These are phyloP conservation scores for Strongylocentrotus purpuratus DNA, from an alignment of 35 echinoderm and acorn worm species.

Conservation along the genomic window DNA sequence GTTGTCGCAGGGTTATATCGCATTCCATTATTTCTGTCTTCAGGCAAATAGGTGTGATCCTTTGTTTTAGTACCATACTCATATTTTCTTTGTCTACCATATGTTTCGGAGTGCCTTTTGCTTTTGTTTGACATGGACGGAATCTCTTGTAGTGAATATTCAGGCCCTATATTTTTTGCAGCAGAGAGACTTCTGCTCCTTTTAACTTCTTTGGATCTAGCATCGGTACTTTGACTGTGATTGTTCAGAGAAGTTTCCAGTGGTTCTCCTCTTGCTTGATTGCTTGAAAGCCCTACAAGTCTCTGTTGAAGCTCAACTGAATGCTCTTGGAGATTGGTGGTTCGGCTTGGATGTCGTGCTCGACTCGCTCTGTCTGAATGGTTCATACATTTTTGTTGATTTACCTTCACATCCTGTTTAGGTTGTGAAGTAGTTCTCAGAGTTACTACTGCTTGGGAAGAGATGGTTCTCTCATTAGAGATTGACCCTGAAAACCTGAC, in stretches of 20 bases:
- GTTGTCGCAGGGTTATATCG: neutral
- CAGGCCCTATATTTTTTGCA: neutral
- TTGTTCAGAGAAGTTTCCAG: neutral
- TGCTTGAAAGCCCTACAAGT: neutral
- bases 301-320: neutral
- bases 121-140: neutral
- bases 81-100: neutral
- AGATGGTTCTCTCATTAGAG: neutral
- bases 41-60: neutral
- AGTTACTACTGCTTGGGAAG: neutral
- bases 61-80: neutral
- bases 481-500: neutral
- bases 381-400: neutral
- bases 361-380: neutral
- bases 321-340: neutral
- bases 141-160: neutral
- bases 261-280: neutral
- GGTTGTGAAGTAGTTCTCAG: neutral
- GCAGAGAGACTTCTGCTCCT: neutral
- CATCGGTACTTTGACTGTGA: neutral
- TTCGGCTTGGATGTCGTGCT: neutral
- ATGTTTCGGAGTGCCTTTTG: neutral
- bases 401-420: neutral
- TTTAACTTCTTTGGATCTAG: neutral
- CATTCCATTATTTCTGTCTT: neutral